Percentiles rank a stretch among this genome's conserved stretches.
Conservation (phyloP, 2,888 invertebrate species). For the Ormyrus thymus region DNA sequence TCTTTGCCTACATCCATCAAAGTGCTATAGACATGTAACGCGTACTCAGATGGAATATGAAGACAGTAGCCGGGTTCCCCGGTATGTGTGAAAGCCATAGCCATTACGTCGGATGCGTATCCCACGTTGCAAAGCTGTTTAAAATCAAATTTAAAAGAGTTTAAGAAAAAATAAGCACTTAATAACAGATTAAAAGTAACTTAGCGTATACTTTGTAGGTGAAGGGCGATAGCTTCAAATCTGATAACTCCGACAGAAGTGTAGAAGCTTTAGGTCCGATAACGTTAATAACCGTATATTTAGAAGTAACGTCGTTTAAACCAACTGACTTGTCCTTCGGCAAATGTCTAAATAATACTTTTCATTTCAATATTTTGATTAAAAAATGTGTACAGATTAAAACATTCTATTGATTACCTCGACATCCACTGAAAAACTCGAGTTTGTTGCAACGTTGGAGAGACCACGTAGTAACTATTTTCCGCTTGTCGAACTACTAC, state of each 20-base stretch:
- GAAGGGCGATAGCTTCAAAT: constrained; percentile 80
- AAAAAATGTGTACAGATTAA: not conserved
- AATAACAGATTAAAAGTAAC: not conserved
- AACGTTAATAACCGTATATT: constrained; percentile 84
- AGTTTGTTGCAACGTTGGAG: constrained; percentile 86
- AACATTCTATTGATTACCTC: constrained; percentile 59
- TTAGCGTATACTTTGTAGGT: constrained; percentile 78
- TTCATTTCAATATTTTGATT: constrained; percentile 9
- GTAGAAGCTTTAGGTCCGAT: constrained; percentile 83
- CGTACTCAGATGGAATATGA: constrained; percentile 84
- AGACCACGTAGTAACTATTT: constrained; percentile 86
- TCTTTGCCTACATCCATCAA: constrained; percentile 81
- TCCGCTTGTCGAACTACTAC: constrained; percentile 80
- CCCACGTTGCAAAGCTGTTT: constrained; percentile 79
- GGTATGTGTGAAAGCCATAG: constrained; percentile 84
- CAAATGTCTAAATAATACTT: constrained; percentile 75
- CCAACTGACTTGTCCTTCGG: constrained; percentile 79
- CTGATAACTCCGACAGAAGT: constrained; percentile 80
- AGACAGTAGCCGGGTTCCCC: constrained; percentile 84
- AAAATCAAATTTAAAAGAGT: not conserved
- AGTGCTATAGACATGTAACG: constrained; percentile 83
- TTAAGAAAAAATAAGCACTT: not conserved
- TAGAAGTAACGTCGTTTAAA: constrained; percentile 82
- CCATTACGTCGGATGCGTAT: constrained; percentile 82
- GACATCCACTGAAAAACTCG: constrained; percentile 83